Conservation (phyloP, 2,113 vertebrate species). For the Neotoma lepida region DNA sequence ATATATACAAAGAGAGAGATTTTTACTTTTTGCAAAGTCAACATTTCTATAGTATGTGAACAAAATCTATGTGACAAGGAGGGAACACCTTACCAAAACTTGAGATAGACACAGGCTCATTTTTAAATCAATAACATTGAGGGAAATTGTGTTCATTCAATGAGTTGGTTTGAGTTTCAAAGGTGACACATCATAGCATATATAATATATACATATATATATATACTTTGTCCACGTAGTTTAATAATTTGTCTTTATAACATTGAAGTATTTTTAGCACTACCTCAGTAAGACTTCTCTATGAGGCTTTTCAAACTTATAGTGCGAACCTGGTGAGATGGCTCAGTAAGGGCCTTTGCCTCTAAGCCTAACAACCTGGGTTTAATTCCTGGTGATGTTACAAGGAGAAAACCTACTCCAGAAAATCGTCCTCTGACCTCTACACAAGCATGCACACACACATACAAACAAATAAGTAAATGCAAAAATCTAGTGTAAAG, state of each 20-base stretch:
- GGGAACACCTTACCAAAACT: neutral
- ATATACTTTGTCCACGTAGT: neutral
- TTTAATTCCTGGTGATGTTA: neutral
- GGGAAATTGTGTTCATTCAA: neutral
- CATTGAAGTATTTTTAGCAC: neutral
- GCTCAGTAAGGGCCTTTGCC: neutral
- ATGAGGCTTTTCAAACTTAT: neutral
- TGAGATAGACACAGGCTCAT: neutral
- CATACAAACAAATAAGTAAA: neutral
- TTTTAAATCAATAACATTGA: neutral
- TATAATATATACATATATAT: neutral
- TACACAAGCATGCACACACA: neutral
- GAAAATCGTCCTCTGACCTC: neutral
- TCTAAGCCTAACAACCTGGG: neutral
- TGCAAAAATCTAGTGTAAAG: neutral
- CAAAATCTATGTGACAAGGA: neutral
- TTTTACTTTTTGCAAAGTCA: neutral
- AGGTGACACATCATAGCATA: neutral
- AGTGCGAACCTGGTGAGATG: neutral
- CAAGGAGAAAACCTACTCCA: neutral
- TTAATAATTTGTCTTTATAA: neutral
- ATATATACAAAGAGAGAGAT: neutral
- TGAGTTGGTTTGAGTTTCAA: constrained; percentile 8
- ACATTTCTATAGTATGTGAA: neutral
- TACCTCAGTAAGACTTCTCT: neutral